Conservation (phyloP, 2,888 invertebrate genomes). For the Drosophila hamatofila region DNA sequence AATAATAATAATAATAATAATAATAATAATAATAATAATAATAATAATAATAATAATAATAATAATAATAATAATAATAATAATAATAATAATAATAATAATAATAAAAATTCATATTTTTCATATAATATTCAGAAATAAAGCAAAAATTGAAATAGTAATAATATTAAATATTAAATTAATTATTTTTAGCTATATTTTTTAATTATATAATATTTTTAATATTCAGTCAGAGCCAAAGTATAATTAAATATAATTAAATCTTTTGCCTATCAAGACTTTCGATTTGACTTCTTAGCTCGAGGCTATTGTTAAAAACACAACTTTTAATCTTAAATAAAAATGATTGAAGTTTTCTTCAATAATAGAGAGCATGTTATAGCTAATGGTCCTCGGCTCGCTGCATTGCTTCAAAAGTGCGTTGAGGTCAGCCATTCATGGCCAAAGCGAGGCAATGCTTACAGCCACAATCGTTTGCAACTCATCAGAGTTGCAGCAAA, state of each 20-base stretch:
- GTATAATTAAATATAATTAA: not conserved
- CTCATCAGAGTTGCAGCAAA: slow-evolving; percentile 8
- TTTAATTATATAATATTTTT: not conserved
- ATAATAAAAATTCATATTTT: too few species aligned
- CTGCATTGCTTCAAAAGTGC: slow-evolving; percentile 8
- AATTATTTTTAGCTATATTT: not conserved
- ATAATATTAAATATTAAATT: not conserved
- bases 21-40: too few species aligned
- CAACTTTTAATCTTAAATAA: not conserved
- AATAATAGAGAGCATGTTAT: slow-evolving; percentile 12
- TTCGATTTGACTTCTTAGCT: not conserved
- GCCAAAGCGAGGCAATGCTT: slow-evolving; percentile 26
- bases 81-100: too few species aligned
- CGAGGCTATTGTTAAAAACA: not conserved
- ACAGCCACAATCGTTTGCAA: slow-evolving; percentile 15
- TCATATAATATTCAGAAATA: too few species aligned
- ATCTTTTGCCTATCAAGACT: not conserved
- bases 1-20: too few species aligned
- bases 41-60: too few species aligned
- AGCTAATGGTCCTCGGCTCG: slow-evolving; percentile 1
- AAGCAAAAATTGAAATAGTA: too few species aligned
- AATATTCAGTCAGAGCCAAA: not conserved
- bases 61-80: too few species aligned
- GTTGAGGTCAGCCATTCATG: slow-evolving; percentile 46
- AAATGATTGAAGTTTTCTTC: not conserved